phyloP scores from a whole-genome alignment of 2,888 invertebrate species.

The Phortica okadai region DNA sequence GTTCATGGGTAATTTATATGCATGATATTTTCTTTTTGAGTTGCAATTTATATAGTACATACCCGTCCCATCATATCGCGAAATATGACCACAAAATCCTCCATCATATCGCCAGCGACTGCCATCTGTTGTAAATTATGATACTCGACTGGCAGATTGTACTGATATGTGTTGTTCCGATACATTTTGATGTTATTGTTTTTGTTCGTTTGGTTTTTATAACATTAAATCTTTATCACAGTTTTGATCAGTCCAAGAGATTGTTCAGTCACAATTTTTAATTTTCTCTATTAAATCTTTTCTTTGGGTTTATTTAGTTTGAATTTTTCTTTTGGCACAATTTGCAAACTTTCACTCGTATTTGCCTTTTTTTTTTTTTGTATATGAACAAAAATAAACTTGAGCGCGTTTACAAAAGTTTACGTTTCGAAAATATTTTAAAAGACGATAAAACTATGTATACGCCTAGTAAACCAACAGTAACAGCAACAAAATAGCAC shows the following conservation, averaged over 20 bases:
- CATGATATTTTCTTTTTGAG: background rate
- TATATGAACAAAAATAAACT: background rate
- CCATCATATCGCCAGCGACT: slow-evolving; percentile 84
- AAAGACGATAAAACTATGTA: background rate
- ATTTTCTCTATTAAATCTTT: slow-evolving; percentile 44
- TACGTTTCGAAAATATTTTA: slow-evolving; percentile 20
- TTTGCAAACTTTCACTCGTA: slow-evolving; percentile 45
- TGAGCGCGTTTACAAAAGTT: slow-evolving; percentile 38
- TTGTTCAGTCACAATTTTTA: slow-evolving; percentile 11
- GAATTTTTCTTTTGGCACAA: slow-evolving; percentile 29
- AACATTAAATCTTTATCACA: slow-evolving; percentile 32
- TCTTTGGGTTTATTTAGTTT: slow-evolving; percentile 15
- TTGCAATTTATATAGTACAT: slow-evolving; percentile 62
- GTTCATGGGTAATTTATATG: background rate
- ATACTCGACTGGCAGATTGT: slow-evolving; percentile 81
- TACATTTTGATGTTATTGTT: slow-evolving; percentile 56
- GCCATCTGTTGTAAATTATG: slow-evolving; percentile 79
- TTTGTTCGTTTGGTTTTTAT: background rate
- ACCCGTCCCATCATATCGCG: slow-evolving; percentile 84
- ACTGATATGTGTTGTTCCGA: slow-evolving; percentile 66
- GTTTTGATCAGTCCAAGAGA: slow-evolving; percentile 20
- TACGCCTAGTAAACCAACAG: slow-evolving; percentile 1
- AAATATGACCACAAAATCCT: slow-evolving; percentile 84
- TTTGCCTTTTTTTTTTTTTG: background rate
- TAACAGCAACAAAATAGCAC: slow-evolving; percentile 39